phyloP scores from a whole-genome alignment of 2,797 vertebrate genomes.

The Sebastes matsubarae region DNA sequence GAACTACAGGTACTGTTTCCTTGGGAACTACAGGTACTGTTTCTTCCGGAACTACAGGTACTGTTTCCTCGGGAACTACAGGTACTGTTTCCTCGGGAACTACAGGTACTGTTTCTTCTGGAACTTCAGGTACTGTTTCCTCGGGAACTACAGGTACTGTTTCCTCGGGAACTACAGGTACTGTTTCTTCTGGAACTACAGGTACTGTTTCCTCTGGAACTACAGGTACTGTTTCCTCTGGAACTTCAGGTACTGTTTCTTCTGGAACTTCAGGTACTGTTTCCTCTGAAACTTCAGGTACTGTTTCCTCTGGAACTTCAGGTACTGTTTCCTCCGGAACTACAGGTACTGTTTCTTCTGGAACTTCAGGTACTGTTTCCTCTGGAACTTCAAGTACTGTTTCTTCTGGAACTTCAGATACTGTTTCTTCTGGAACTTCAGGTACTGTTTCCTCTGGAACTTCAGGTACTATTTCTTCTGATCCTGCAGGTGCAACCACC shows the following conservation, averaged over 20 bases:
- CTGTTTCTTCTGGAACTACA: too few relatives aligned
- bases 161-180: background rate
- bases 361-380: background rate
- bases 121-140: background rate
- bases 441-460: background rate
- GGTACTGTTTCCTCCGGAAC: too few relatives aligned
- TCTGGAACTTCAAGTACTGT: too few relatives aligned
- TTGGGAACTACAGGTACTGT: fast-evolving
- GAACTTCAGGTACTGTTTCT: too few relatives aligned
- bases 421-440: background rate
- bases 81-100: background rate
- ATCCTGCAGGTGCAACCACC: background rate
- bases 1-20: background rate
- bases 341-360: too few relatives aligned
- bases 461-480: background rate
- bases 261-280: fast-evolving
- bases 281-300: background rate
- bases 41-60: too few relatives aligned
- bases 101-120: background rate
- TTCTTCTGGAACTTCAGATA: background rate
- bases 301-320: fast-evolving
- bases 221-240: too few relatives aligned
- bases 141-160: background rate
- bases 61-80: background rate
- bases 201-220: too few relatives aligned